Evolutionary conservation across 1,140 invertebrate species (phyloP).

Genomic region (Drosophila arawakana): DNA sequence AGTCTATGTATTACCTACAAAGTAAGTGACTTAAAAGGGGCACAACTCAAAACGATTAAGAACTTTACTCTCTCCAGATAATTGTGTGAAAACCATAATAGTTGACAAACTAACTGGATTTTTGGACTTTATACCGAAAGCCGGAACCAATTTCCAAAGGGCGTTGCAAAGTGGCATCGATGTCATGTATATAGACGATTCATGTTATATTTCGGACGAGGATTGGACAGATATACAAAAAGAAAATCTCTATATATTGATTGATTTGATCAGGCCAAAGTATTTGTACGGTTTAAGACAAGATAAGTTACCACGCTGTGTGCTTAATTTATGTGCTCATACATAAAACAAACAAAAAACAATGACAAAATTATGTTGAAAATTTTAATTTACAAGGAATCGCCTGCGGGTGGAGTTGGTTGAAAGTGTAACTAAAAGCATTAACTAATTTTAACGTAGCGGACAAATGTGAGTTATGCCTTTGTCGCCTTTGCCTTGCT

Average conservation of each 20-base stretch:
- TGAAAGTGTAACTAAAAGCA: conserved; percentile 58
- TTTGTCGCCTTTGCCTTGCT: conserved; percentile 88
- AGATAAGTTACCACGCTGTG: conserved; percentile 39
- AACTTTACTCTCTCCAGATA: conserved; percentile 30
- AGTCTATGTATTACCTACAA: conserved; percentile 42
- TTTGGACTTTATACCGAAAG: conserved; percentile 61
- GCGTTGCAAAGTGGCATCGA: conserved; percentile 49
- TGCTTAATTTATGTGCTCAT: conserved; percentile 44
- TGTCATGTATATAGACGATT: conserved; percentile 58
- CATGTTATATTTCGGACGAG: neutral
- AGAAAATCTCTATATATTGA: conserved; percentile 43
- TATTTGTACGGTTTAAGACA: conserved; percentile 44
- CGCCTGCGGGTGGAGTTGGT: conserved; percentile 18
- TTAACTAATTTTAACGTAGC: conserved; percentile 46
- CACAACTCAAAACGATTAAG: neutral
- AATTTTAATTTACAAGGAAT: conserved; percentile 66
- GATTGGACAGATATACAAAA: conserved; percentile 1
- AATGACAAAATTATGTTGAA: conserved; percentile 34
- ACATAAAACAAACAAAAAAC: conserved; percentile 6
- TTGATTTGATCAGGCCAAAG: conserved; percentile 51
- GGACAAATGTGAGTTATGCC: conserved; percentile 48
- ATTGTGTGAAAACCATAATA: conserved; percentile 34
- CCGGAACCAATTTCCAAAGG: conserved; percentile 20
- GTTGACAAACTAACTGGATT: conserved; percentile 36
- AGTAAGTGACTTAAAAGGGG: conserved; percentile 30